Evolutionary conservation across 2,888 invertebrate genomes (phyloP), one percentile per base, ranked within the genome.

Genomic region (Xanthia togata): DNA sequence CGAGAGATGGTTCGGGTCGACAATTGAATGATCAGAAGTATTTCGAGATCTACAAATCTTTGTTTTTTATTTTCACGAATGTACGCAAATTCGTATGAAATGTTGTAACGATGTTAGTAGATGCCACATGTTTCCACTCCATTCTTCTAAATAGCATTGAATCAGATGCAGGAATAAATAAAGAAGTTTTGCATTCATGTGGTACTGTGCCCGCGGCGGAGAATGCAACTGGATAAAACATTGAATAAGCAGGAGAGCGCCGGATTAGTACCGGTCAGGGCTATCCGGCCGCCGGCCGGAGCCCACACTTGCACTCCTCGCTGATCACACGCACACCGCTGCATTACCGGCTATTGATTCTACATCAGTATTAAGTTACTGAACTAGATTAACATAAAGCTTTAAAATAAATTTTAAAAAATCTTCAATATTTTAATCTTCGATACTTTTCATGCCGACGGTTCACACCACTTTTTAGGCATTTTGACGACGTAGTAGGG

Each of bases 181-280:
- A 14, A 12, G 44, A 44, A 14, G 44, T 44, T 44, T 44, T 44
- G 44, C 14, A 44, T 44, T 44, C 4, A 44, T 14, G 44, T 12
- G 44, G 44, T 20, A 23, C 23, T 26, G 31, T n/a, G 63, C 23
- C 3, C 9, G 57, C 23, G 14, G 23, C 23, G 67, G 38, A 38
- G 9, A 31, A n/a, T 59, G 20, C 50, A 23, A 50, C 26, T 67
- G 44, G 68, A 62, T 62, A 76, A 76, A 47, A 35, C 62, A 76
- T 55, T 17, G 53, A 55, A 38, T 17, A 4, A 62, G 62, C 60
- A 4, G 9, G 35, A 35, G 44, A 44, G 73, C n/a, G 35, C 44
- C 23, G 57, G 59, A 62, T 71, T 20, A 31, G 71, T 1, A 47
- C 59, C 47, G 38, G 47, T 20, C 59, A 23, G 73, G 38, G 6